A percentile compares a stretch with the other conserved stretches of the same genome.
Conservation (phyloP, 2,113 vertebrate genomes). For the Toxostoma redivivum region DNA sequence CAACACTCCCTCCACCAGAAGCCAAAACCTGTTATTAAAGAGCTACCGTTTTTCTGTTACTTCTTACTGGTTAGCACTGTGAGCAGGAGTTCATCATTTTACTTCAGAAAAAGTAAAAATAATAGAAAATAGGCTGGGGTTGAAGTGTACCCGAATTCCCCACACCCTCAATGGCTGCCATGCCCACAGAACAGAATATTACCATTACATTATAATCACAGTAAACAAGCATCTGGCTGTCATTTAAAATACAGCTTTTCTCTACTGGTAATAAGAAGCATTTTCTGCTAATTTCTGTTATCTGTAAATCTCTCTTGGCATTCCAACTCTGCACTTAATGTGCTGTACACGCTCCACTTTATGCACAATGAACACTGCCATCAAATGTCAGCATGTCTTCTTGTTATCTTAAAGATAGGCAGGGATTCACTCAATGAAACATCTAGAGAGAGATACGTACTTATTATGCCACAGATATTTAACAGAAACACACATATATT, state of each 20-base stretch:
- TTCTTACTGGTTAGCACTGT: not conserved
- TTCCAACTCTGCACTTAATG: not conserved
- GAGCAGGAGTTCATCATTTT: not conserved
- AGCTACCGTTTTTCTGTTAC: not conserved
- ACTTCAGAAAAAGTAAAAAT: not conserved
- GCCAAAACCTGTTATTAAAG: not conserved
- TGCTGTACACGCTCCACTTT: not conserved
- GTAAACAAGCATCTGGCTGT: conserved; percentile 46
- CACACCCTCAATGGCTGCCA: not conserved
- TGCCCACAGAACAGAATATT: not conserved
- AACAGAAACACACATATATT: not conserved
- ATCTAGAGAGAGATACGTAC: not conserved
- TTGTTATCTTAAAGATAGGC: not conserved
- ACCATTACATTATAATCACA: not conserved
- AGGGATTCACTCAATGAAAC: not conserved
- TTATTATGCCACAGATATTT: not conserved
- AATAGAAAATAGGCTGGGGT: no score
- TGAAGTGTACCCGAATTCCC: not conserved
- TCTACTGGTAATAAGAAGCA: not conserved
- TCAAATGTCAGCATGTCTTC: conserved; percentile 1
- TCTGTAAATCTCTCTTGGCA: conserved; percentile 42
- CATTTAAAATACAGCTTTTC: conserved; percentile 18
- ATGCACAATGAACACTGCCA: not conserved
- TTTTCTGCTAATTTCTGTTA: conserved; percentile 51
- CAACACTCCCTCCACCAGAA: not conserved